Evolutionary conservation across 2,797 vertebrate species (phyloP), one percentile per base, ranked within the genome.

Genomic region (Cryptoblepharus egeriae): DNA sequence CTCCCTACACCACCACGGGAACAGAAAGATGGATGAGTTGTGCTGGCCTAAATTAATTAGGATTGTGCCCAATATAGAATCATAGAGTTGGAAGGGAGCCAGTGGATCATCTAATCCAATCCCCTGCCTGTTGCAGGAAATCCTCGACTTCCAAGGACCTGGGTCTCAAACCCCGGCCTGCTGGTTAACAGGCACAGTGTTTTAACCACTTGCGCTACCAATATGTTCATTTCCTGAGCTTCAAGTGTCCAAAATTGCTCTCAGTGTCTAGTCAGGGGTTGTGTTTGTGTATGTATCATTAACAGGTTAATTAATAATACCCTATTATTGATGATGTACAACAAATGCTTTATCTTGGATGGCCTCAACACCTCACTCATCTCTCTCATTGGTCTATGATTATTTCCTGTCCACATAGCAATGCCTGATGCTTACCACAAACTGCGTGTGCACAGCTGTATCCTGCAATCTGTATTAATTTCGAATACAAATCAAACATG

Each of bases 401-500:
- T 20, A 32, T 55, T n/a, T 71, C 45, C 5, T 7, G n/a, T 80
- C 55, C 78, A 52, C 86, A 65, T 24, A 69, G 6, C 74, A 82
- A 81, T 73, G n/a, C 67, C 32, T 73, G 35, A 37, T 91, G 75
- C 58, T 84, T 70, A 52, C 2, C 49, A 12, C 67, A 22, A 85
- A 82, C 74, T 61, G 71, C 72, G 81, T 85, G 28, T 88, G 71
- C 5, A 85, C 13, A n/a, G 0, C 24, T 70, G 28, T 4, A 79
- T 7, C 8, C 70, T 83, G 88, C 79, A 87, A 85, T 70, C 55
- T 77, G 18, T 28, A 9, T 77, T 74, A 88, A 61, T 42, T 85
- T 60, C 18, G 58, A 70, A 52, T 0, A 82, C 64, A 82, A 72
- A 52, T 65, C 65, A 88, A 82, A 82, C 58, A 55, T 2, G 72